These are phyloP conservation scores for Masnerella sp. DNA, from an alignment of 2,888 invertebrate genomes.

Conservation along the genomic window DNA sequence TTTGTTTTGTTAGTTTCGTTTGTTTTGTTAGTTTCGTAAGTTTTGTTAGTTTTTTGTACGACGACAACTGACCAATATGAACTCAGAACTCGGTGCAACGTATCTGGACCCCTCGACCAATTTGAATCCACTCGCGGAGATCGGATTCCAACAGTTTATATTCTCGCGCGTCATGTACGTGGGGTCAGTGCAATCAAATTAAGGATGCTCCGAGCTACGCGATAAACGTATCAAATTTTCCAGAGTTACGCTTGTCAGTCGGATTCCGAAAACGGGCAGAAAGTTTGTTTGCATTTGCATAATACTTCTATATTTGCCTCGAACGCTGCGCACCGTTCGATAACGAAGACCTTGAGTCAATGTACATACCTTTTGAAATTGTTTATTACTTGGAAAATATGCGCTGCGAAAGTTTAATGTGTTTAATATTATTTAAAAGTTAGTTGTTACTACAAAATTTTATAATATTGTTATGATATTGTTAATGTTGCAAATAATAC, in stretches of 20 bases:
- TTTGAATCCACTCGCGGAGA: constrained; percentile 30
- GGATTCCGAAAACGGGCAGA: not conserved
- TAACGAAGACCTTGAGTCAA: constrained; percentile 34
- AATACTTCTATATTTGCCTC: constrained; percentile 17
- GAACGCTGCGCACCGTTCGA: constrained; percentile 28
- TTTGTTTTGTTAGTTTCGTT: too few relatives aligned
- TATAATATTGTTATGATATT: too few relatives aligned
- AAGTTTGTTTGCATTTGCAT: constrained; percentile 13
- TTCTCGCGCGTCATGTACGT: constrained; percentile 21
- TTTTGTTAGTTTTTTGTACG: too few relatives aligned
- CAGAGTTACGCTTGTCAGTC: not conserved
- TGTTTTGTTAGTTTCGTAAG: too few relatives aligned
- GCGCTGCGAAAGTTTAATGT: too few relatives aligned
- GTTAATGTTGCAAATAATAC: too few relatives aligned
- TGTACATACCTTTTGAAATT: constrained; percentile 20
- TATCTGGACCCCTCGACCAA: constrained; percentile 28
- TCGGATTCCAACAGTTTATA: constrained; percentile 40
- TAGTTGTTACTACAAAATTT: too few relatives aligned
- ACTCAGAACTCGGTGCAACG: constrained; percentile 21
- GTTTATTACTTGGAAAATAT: not conserved
- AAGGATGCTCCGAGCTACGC: constrained; percentile 15
- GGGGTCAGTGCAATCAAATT: constrained; percentile 15
- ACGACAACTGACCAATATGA: constrained; percentile 46
- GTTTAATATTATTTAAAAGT: too few relatives aligned
- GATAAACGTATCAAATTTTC: constrained; percentile 11